Percentiles rank a stretch among this genome's conserved stretches.
Evolutionary conservation across 2,888 invertebrate species (phyloP).

Genomic region (Panzeria rudis): DNA sequence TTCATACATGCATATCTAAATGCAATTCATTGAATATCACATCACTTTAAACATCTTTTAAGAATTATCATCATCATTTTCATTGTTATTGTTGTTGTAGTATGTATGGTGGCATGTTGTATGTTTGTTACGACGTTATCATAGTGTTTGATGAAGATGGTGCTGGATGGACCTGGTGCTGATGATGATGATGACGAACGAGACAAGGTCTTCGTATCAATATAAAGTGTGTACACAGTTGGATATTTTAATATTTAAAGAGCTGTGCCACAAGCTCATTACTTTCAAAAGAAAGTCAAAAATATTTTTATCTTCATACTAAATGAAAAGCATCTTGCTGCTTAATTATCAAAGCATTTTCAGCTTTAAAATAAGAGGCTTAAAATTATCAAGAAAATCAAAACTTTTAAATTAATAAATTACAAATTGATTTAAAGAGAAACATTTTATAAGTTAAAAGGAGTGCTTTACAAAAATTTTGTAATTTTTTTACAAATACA

Average conservation of each 20-base stretch:
- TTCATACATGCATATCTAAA: constrained; percentile 68
- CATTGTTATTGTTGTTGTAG: constrained; percentile 48
- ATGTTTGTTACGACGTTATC: constrained; percentile 39
- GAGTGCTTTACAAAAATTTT: too few species aligned
- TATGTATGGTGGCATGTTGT: constrained; percentile 35
- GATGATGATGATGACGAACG: constrained; percentile 60
- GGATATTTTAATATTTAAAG: constrained; percentile 62
- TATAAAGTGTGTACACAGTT: constrained; percentile 63
- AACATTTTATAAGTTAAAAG: too few species aligned
- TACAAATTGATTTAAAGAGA: too few species aligned
- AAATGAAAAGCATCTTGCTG: constrained; percentile 22
- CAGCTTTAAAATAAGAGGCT: neutral
- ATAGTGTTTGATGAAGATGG: constrained; percentile 37
- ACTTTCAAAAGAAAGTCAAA: constrained; percentile 37
- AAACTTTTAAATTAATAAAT: neutral
- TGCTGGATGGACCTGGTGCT: constrained; percentile 24
- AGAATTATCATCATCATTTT: constrained; percentile 49
- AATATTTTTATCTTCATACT: constrained; percentile 1
- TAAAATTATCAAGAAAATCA: neutral
- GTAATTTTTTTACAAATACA: too few species aligned
- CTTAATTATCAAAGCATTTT: constrained; percentile 33
- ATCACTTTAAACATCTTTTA: constrained; percentile 63
- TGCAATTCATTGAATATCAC: constrained; percentile 71
- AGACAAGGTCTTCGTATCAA: constrained; percentile 57
- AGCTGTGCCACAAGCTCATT: constrained; percentile 33